Percentiles rank a stretch among this genome's conserved stretches.
These are phyloP conservation scores for Oncorhynchus kisutch DNA, from an alignment of 2,113 vertebrate species.

Conservation along the genomic window DNA sequence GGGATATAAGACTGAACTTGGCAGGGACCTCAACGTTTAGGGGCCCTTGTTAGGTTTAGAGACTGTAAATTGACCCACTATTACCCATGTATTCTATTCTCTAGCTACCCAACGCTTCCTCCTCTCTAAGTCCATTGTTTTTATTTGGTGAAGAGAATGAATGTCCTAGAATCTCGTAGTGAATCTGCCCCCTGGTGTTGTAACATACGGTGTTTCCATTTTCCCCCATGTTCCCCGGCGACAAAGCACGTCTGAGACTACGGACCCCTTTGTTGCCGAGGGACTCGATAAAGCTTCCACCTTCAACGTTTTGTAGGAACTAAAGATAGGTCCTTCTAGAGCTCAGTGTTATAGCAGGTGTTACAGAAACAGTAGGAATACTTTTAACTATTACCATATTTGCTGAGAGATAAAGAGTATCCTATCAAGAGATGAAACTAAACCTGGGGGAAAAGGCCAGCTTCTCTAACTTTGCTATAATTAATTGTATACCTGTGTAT, in stretches of 20 bases:
- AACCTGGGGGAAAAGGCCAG: conserved; percentile 96
- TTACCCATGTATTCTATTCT: conserved; percentile 33
- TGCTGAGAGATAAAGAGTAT: conserved; percentile 77
- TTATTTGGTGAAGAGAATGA: conserved; percentile 21
- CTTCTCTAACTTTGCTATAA: conserved; percentile 99
- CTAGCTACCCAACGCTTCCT: conserved; percentile 23
- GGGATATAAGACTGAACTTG: neutral
- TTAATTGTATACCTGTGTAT: conserved; percentile 99
- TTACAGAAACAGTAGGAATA: conserved; percentile 89
- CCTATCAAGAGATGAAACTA: conserved; percentile 70
- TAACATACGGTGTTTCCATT: conserved; percentile 48
- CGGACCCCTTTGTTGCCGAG: conserved; percentile 45
- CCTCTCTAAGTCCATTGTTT: conserved; percentile 23
- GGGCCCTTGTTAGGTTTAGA: neutral
- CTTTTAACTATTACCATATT: conserved; percentile 83
- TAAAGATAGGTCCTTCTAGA: conserved; percentile 76
- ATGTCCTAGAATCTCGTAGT: conserved; percentile 40
- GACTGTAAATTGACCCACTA: conserved; percentile 19
- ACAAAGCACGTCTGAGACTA: conserved; percentile 43
- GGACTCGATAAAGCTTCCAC: conserved; percentile 84
- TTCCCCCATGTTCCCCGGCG: conserved; percentile 29
- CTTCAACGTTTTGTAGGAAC: conserved; percentile 79
- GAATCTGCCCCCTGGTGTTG: conserved; percentile 52
- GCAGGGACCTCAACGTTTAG: neutral
- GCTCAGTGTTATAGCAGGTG: conserved; percentile 91